phyloP scores from a whole-genome alignment of 2,888 invertebrate genomes.

The Darwinula stevensoni region DNA sequence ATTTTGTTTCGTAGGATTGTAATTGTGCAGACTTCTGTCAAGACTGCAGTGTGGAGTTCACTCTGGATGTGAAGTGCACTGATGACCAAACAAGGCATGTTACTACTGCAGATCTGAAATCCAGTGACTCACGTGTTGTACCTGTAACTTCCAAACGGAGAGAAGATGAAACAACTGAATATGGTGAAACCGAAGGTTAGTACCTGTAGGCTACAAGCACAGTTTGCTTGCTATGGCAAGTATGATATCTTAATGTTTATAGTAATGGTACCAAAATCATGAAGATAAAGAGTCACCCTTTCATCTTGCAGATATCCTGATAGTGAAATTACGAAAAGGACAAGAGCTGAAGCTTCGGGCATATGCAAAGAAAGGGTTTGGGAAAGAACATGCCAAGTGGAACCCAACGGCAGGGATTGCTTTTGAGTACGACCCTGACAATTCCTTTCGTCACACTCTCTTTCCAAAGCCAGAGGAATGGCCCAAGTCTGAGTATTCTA shows the following conservation, averaged over 20 bases:
- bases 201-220: neutral
- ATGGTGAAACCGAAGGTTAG: slow-evolving; percentile 70
- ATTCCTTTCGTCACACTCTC: slow-evolving; percentile 76
- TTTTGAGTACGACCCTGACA: slow-evolving; percentile 98
- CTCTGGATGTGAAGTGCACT: slow-evolving; percentile 72
- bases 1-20: slow-evolving; percentile 36
- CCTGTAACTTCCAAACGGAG: slow-evolving; percentile 74
- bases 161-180: slow-evolving; percentile 74
- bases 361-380: slow-evolving; percentile 86
- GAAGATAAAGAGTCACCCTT: no score
- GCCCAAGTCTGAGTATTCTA: slow-evolving; percentile 93
- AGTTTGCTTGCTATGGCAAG: neutral
- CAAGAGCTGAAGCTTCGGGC: slow-evolving; percentile 81
- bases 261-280: no score
- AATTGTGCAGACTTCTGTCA: slow-evolving; percentile 89
- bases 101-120: slow-evolving; percentile 81
- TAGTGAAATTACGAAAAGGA: slow-evolving; percentile 40
- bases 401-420: slow-evolving; percentile 94
- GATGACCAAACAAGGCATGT: slow-evolving; percentile 85
- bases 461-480: slow-evolving; percentile 92
- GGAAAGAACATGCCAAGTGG: slow-evolving; percentile 99
- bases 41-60: slow-evolving; percentile 93
- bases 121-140: slow-evolving; percentile 62
- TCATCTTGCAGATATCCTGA: slow-evolving; percentile 25
- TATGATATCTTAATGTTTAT: no score